phyloP scores from a whole-genome alignment of 2,888 invertebrate species.

The Folsomia candida region DNA sequence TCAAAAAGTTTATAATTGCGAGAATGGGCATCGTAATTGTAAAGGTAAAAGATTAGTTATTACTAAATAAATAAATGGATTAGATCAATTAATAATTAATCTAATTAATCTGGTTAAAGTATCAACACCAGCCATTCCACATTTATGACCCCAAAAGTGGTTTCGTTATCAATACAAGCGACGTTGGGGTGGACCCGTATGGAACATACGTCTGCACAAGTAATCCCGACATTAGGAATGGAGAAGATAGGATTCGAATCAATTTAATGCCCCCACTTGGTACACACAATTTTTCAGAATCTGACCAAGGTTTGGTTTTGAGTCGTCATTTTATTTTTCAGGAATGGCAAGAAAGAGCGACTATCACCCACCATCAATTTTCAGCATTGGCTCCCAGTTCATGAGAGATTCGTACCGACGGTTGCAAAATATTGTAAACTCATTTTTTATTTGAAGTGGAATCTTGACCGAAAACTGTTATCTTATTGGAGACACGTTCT shows the following conservation, averaged over 20 bases:
- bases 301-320: not conserved
- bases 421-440: constrained; percentile 39
- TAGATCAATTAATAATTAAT: no score
- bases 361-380: constrained; percentile 24
- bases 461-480: no score
- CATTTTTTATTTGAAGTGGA: constrained; percentile 28
- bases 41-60: no score
- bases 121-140: constrained; percentile 43
- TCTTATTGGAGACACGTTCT: no score
- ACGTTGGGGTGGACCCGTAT: constrained; percentile 37
- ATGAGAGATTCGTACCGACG: constrained; percentile 34
- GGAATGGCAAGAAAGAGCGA: constrained; percentile 36
- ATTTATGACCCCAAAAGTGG: constrained; percentile 39
- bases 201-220: constrained; percentile 40
- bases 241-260: constrained; percentile 31
- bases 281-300: constrained; percentile 7
- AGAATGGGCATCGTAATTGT: constrained; percentile 39
- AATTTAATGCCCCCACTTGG: constrained; percentile 37
- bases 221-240: constrained; percentile 38
- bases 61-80: no score
- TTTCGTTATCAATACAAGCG: constrained; percentile 37
- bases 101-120: no score
- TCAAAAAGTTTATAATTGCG: constrained; percentile 36
- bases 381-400: constrained; percentile 33
- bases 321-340: constrained; percentile 8